phyloP scores from a whole-genome alignment of 2,888 invertebrate species.

The Eugnorisma glareosa region DNA sequence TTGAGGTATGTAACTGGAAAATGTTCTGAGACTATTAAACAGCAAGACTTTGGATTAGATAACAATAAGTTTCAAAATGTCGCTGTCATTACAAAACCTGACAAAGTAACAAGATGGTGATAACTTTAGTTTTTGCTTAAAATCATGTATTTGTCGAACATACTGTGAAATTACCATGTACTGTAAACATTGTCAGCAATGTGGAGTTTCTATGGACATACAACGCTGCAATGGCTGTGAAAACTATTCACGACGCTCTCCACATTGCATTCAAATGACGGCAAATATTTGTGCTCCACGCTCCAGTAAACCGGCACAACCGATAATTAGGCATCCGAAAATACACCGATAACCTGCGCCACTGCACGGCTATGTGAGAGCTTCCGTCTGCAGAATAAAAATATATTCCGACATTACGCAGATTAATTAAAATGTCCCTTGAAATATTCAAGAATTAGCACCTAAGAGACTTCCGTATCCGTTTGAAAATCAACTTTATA shows the following conservation, averaged over 20 bases:
- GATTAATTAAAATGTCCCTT: conserved; percentile 44
- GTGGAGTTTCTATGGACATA: conserved; percentile 45
- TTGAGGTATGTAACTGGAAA: conserved; percentile 41
- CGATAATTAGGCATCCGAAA: conserved; percentile 66
- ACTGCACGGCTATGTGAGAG: conserved; percentile 16
- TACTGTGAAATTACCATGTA: conserved; percentile 17
- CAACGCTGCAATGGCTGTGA: conserved; percentile 44
- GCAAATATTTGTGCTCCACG: conserved; percentile 64
- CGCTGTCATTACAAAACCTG: conserved; percentile 13
- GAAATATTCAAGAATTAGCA: conserved; percentile 48
- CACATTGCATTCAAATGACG: conserved; percentile 65
- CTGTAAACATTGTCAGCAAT: conserved; percentile 43
- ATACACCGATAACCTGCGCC: conserved; percentile 49
- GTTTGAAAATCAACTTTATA: conserved; percentile 71
- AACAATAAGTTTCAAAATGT: conserved; percentile 27
- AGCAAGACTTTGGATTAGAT: conserved; percentile 23
- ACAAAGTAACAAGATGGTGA: conserved; percentile 5
- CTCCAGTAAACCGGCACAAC: conserved; percentile 57
- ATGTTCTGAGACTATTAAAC: conserved; percentile 19
- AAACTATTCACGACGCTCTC: conserved; percentile 61
- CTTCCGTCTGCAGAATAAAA: conserved; percentile 34
- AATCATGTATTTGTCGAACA: conserved; percentile 30
- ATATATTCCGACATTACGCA: conserved; percentile 29
- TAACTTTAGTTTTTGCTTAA: background rate
- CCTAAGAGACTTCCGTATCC: conserved; percentile 58